These are phyloP conservation scores for Bombus pascuorum DNA, from an alignment of 1,140 invertebrate species.

Conservation along the genomic window DNA sequence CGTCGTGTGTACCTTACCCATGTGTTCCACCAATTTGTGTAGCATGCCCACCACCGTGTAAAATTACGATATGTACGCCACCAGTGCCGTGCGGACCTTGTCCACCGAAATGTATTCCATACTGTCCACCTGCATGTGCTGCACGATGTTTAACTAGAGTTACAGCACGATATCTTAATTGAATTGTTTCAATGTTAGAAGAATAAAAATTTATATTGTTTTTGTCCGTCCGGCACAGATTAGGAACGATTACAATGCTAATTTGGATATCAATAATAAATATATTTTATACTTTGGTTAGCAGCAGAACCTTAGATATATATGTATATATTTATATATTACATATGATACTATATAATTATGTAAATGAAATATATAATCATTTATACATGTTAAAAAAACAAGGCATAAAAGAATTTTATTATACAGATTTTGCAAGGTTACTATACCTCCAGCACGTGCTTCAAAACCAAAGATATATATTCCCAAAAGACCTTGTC, in stretches of 20 bases:
- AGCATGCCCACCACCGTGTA: conserved; percentile 57
- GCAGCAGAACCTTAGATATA: not conserved
- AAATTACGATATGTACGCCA: conserved; percentile 65
- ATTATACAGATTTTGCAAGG: conserved; percentile 53
- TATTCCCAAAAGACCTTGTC: conserved; percentile 51
- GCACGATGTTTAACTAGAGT: conserved; percentile 48
- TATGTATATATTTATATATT: not conserved
- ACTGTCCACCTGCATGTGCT: conserved; percentile 53
- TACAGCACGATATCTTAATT: not conserved
- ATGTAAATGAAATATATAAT: not conserved
- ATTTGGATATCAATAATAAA: not conserved
- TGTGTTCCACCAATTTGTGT: conserved; percentile 42
- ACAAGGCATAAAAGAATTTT: not conserved
- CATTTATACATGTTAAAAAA: not conserved
- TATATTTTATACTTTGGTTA: not conserved
- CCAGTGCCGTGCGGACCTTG: conserved; percentile 63
- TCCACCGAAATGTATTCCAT: conserved; percentile 64
- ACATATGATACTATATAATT: not conserved
- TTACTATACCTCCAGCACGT: conserved; percentile 49
- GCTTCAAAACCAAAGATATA: conserved; percentile 36
- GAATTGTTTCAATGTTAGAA: not conserved
- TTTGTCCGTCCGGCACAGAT: conserved; percentile 61
- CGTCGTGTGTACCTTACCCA: conserved; percentile 59
- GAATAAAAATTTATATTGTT: not conserved
- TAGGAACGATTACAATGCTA: conserved; percentile 2